Base-by-base conservation (phyloP, 2,888 invertebrate genomes). In the Anarsia innoxiella region DNA sequence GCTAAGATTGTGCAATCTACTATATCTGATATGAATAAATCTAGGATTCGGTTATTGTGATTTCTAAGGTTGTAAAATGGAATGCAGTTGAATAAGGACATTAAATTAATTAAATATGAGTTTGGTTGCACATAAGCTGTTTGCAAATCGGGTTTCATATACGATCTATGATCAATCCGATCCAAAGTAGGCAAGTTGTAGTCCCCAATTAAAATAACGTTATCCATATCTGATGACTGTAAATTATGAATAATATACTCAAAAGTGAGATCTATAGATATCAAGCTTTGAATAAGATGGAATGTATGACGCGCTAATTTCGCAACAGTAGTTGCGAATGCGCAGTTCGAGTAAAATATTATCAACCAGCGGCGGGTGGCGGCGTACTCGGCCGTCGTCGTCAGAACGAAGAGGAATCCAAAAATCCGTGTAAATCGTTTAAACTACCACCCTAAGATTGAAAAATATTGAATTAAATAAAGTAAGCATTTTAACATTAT, bases 161-260 rank as follows among this genome's bases (percentile, higher is more conserved):
- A 12, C 2, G 27, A 14, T 8, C 10, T n/a, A 13, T 10, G 19
- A 2, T 36, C 36, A 2, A n/a, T 4, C 39, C 39, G 36, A 8
- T 36, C 27, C n/a, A 36, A 2, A 5, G 31, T 19, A 5, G 39
- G 36, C 14, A 31, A 10, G 13, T 40, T 40, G 12, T 19, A 40
- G n/a, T 40, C 39, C 3, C 39, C 35, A 1, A 35, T 26, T 8
- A 39, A 2, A 9, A 35, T 14, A 12, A 26, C 33, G 4, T 36
- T 11, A 27, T 31, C 12, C 1, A 34, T 16, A 11, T 34, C 31
- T 2, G 31, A 1, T 10, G 23, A 13, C 9, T 35, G 39, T 13
- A 32, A 4, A 12, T 16, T 5, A 12, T 2, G 2, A 1, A 28
- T 6, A 1, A 40, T 8, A 4, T 10, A 23, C 13, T 40, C 31